These are phyloP conservation scores for Clitarchus hookeri DNA, from an alignment of 2,888 invertebrate genomes.

Conservation along the genomic window DNA sequence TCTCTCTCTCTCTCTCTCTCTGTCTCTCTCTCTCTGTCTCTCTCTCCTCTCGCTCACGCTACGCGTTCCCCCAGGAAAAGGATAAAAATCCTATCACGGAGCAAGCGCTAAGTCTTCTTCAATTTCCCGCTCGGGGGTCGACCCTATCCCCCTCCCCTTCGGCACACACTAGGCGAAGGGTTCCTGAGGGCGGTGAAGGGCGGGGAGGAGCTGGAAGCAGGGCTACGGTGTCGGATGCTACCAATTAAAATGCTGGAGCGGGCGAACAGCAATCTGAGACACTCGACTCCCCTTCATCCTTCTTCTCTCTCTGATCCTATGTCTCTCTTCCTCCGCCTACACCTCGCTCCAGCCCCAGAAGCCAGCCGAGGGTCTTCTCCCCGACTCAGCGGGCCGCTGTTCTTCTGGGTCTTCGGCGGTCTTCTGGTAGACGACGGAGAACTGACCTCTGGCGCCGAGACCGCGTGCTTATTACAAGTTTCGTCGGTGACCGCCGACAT, in stretches of 20 bases:
- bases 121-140: slow-evolving; percentile 23
- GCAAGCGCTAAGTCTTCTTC: slow-evolving; percentile 24
- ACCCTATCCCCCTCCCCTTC: not conserved
- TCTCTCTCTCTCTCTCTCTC: not conserved
- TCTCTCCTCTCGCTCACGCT: not conserved
- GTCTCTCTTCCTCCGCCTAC: too few species aligned
- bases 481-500: too few species aligned
- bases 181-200: too few species aligned
- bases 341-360: too few species aligned
- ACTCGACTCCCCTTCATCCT: slow-evolving; percentile 19
- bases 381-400: too few species aligned
- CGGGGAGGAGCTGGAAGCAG: not conserved
- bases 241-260: slow-evolving; percentile 38
- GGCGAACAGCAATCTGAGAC: slow-evolving; percentile 34
- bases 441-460: too few species aligned
- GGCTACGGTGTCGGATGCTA: slow-evolving; percentile 37
- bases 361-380: too few species aligned
- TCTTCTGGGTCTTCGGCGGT: too few species aligned
- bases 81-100: slow-evolving; percentile 26
- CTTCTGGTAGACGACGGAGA: too few species aligned
- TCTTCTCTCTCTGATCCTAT: too few species aligned
- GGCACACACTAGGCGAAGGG: not conserved
- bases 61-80: not conserved
- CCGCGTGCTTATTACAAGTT: too few species aligned
- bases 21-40: not conserved